phyloP scores from a whole-genome alignment of 1,140 invertebrate species.

The Leptonema lineaticorne region DNA sequence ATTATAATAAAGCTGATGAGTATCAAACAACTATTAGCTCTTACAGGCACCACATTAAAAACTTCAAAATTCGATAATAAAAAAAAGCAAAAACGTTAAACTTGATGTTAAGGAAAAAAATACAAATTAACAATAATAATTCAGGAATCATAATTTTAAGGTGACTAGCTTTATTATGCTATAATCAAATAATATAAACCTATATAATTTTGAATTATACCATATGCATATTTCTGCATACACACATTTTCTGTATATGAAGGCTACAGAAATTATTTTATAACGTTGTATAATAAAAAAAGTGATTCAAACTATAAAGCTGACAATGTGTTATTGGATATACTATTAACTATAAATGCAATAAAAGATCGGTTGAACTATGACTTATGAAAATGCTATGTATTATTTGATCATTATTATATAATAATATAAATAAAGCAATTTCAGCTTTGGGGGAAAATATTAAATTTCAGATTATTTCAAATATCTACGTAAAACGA shows the following conservation, averaged over 20 bases:
- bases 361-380: background rate
- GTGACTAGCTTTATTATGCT: constrained; percentile 16
- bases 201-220: background rate
- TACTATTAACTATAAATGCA: background rate
- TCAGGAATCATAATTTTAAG: background rate
- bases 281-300: background rate
- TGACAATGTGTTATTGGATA: background rate
- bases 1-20: background rate
- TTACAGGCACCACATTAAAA: no score
- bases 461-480: no score
- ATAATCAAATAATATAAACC: background rate
- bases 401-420: no score
- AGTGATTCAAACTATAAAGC: background rate
- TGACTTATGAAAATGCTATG: background rate
- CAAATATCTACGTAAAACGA: no score
- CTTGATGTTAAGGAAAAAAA: background rate
- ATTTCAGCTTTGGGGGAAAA: no score
- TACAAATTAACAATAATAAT: constrained; percentile 1
- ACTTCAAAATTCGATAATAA: background rate
- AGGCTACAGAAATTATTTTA: background rate
- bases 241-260: background rate
- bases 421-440: no score
- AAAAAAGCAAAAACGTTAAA: background rate
- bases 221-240: background rate
- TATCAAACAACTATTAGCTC: no score